Evolutionary conservation across 1,140 invertebrate species (phyloP), one percentile per base, ranked within the genome.

Genomic region (Drosophila subpulchrella): DNA sequence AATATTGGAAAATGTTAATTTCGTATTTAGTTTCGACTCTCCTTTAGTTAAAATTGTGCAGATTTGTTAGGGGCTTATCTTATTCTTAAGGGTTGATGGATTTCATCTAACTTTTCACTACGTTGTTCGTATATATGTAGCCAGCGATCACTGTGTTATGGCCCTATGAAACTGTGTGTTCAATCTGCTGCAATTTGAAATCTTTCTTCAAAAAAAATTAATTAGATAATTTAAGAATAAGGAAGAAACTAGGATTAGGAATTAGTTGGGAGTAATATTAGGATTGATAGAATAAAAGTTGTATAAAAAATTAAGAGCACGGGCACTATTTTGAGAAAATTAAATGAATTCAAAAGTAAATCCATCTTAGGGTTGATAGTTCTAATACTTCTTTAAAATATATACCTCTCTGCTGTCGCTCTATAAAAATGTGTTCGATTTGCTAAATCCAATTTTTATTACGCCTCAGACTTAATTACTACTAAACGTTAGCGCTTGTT

Each of bases 1-100:
- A 32, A 34, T 66, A 65, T 67, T 67, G 60, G 73, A 84, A 84
- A 84, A 85, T 85, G 63, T 78, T 84, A 85, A 68, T 53, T 65
- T 70, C 41, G 32, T 30, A 34, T 39, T 38, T 20, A 54, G 13
- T 44, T 55, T 42, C 44, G 20, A 36, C 46, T 70, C 30, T 57
- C 63, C 50, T 24, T 73, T 73, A 55, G 78, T 68, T 86, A 85
- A 85, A 85, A 85, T 85, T 86, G 82, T 85, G 81, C 82, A 85
- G 75, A 78, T 77, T 86, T 67, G 13, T 42, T 32, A 20, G 41
- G 24, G 41, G 27, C 53, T 68, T 62, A 53, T 66, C 68, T 63
- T 85, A 60, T 44, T 62, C 60, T 74, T 86, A 86, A 81, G 48
- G 53, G 20, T 58, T 86, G 67, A 59, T 62, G 42, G 39, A 48